Base-by-base conservation (phyloP, 1,140 invertebrate species). In the Zelostemma sp. region DNA sequence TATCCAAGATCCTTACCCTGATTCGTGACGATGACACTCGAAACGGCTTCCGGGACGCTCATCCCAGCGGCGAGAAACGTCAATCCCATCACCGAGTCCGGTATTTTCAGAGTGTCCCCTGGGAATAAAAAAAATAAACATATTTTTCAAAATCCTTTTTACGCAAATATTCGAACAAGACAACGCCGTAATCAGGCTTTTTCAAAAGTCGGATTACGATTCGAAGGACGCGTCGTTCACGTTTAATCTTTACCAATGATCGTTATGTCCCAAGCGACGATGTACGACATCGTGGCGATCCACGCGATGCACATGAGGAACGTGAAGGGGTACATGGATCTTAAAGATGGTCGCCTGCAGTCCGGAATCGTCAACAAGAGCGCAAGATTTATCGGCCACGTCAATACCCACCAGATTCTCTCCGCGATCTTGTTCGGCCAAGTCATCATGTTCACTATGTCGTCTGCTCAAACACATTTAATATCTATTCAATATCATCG, bases 41-140 rank as follows among this genome's bases (percentile, higher is more conserved):
- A 93, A 0, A 95, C 90, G 35, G 92, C 93, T 87, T 95, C 94
- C 4, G 93, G 93, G n/a, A 95, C 90, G 45, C 92, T 94, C 46
- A 92, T 95, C 41, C 94, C 31, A 11, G 92, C 91, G 8, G 91
- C 91, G 2, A 96, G 86, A 67, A 96, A 91, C 19, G 94, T 95
- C 53, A 96, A 88, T 9, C 94, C 94, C 92, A 95, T 93, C 8
- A 93, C 90, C 1, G 91, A 92, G 78, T 92, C 91, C 3, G 90
- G 90, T 61, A 91, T 89, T 41, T 83, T 82, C 4, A 91, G 77
- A 6, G 89, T 90, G 74, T 89, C 88, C 41, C 90, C 90, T 91
- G 68, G 6, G 15, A 4, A 12, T 11, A 6, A 31, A 49, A 12
- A 16, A 28, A 33, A 28, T 11, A 38, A 38, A 1, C 11, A 40